Conservation (phyloP, 2,797 vertebrate genomes). For the Leucoraja ocellata region DNA sequence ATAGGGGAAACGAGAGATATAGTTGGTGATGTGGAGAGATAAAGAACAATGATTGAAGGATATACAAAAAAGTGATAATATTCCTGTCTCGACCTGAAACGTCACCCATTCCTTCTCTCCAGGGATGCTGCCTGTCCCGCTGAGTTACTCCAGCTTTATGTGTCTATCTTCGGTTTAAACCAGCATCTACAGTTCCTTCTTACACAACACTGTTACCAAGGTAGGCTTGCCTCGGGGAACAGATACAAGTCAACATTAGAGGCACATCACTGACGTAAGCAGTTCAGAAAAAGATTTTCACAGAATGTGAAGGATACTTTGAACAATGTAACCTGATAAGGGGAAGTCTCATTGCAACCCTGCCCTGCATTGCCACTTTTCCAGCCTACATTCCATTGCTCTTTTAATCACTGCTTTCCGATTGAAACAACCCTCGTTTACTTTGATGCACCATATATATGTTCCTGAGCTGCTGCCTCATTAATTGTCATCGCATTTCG, state of each 20-base stretch:
- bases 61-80: no score
- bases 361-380: neutral
- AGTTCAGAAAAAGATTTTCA: neutral
- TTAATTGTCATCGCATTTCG: conserved; percentile 24
- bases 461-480: conserved; percentile 26
- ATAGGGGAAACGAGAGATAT: no score
- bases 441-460: neutral
- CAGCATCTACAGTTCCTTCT: no score
- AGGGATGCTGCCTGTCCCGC: no score
- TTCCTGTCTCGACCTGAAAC: no score
- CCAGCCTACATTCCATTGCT: conserved; percentile 1
- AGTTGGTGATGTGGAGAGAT: no score
- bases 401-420: conserved; percentile 8
- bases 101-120: no score
- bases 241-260: neutral
- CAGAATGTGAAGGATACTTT: neutral
- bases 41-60: no score
- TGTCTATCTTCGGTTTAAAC: no score
- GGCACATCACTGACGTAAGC: neutral
- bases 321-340: neutral
- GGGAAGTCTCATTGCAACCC: neutral
- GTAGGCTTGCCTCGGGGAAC: neutral
- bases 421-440: neutral
- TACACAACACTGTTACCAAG: neutral
- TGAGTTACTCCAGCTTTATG: no score